Conservation (phyloP, 2,797 vertebrate species). For the Hypotaenidia okinawae region DNA sequence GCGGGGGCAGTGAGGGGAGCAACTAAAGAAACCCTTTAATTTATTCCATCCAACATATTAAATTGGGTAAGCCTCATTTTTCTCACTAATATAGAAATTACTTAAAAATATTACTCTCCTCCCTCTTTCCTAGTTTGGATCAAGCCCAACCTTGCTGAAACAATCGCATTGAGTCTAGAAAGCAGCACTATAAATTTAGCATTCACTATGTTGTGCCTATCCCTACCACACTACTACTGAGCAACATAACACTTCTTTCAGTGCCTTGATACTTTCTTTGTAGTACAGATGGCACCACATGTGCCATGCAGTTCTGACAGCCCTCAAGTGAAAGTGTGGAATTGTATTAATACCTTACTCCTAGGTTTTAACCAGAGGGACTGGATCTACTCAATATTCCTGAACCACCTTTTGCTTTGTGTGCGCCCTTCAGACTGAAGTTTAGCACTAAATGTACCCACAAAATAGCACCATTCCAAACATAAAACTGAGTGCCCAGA, state of each 20-base stretch:
- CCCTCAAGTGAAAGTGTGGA: background rate
- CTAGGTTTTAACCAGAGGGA: background rate
- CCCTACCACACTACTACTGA: background rate
- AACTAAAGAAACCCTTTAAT: background rate
- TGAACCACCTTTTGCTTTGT: background rate
- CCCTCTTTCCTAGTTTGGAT: background rate
- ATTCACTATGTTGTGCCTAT: background rate
- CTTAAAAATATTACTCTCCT: slow-evolving; percentile 8
- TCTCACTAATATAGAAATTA: background rate
- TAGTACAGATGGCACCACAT: slow-evolving; percentile 14
- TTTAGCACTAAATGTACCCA: background rate
- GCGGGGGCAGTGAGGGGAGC: too few relatives aligned
- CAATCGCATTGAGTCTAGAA: background rate
- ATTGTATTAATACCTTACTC: background rate
- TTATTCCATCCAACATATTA: slow-evolving; percentile 28
- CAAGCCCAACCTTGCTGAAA: background rate
- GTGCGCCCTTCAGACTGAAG: background rate
- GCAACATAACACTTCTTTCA: background rate
- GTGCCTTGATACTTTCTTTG: slow-evolving; percentile 1
- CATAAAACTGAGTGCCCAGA: background rate
- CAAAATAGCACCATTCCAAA: background rate
- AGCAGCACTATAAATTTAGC: background rate
- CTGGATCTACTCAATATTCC: background rate
- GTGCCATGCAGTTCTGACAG: background rate
- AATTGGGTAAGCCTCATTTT: slow-evolving; percentile 1